Evolutionary conservation across 2,888 invertebrate species (phyloP), one percentile per base, ranked within the genome.

Genomic region (Dryobota labecula): DNA sequence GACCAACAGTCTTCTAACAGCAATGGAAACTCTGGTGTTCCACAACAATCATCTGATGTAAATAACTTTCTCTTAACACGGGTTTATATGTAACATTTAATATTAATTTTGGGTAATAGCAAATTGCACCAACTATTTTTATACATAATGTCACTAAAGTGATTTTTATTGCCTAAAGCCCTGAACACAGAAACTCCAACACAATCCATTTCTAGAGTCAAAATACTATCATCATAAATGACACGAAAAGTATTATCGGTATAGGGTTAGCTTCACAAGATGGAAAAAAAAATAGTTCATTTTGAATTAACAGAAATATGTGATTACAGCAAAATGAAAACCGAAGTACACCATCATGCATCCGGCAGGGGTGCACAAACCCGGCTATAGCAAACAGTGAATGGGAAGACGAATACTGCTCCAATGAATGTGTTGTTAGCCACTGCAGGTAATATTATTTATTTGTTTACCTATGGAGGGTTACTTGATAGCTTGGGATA

Each of bases 351-450:
- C 89, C 95, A 69, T 97, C 97, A 73, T 98, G 98, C 95, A 98
- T 98, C 89, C 97, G 99, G 78, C 98, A 98, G 89, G 99, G 99
- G 84, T 99, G 99, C 94, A 97, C 97, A 80, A 99, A 99, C 95
- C 97, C 97, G 57, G 98, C 99, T 81, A 97, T 99, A 88, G 97
- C 98, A 84, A 99, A 98, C 96, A 97, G 98, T 82, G 99, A 99
- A 94, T 99, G 99, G 99, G 99, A 99, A 93, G 98, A 98, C 92
- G 99, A 99, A 93, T 99, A 99, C 94, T 99, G 99, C 96, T 98
- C 99, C 95, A 99, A 99, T 95, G 99, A 99, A 94, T 99, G 99
- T 96, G 99, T 99, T 82, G 98, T 99, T 92, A 98, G 98, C 93
- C 99, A 99, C 95, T 99, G 99, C 97, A 98, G 98, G 97, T 96